Evolutionary conservation across 2,888 invertebrate genomes (phyloP).

Genomic region (Callosobruchus maculatus): DNA sequence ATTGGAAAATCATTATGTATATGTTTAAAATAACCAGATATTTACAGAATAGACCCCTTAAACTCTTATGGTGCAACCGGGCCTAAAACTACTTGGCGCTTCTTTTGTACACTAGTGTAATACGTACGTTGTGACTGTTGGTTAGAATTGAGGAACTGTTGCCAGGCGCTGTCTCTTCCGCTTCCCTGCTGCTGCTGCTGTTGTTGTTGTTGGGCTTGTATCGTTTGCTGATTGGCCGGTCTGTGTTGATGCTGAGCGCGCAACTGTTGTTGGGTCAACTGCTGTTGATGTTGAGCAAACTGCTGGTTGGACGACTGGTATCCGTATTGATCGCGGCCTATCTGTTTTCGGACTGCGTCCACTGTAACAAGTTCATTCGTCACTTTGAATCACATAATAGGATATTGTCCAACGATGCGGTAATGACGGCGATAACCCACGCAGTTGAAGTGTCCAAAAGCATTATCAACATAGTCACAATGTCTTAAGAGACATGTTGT

Average conservation of each 20-base stretch:
- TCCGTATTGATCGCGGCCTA: background rate
- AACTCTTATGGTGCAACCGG: too few relatives aligned
- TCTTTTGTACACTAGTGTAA: too few relatives aligned
- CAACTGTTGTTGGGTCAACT: slow-evolving; percentile 34
- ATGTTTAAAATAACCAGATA: too few relatives aligned
- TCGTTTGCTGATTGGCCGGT: slow-evolving; percentile 40
- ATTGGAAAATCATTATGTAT: too few relatives aligned
- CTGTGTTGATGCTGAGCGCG: slow-evolving; percentile 44
- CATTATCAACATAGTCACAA: too few relatives aligned
- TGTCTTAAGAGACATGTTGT: too few relatives aligned
- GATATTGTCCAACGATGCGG: too few relatives aligned
- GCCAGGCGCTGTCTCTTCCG: slow-evolving; percentile 32
- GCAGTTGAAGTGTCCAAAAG: too few relatives aligned
- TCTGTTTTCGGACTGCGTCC: slow-evolving; percentile 6
- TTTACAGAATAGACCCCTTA: too few relatives aligned
- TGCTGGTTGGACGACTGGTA: slow-evolving; percentile 28
- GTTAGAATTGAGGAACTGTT: slow-evolving; percentile 35
- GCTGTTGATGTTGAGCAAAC: slow-evolving; percentile 24
- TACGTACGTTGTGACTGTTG: slow-evolving; percentile 29
- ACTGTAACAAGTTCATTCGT: background rate
- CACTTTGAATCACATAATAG: too few relatives aligned
- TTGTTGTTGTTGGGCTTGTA: slow-evolving; percentile 11
- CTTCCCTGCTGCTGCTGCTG: slow-evolving; percentile 17
- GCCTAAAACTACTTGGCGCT: too few relatives aligned
- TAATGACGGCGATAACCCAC: too few relatives aligned